A percentile compares a stretch with the other conserved stretches of the same genome.
Evolutionary conservation across 64 coral and sea anemone species (phyloP).

Genomic region (Stichodactyla helianthus): DNA sequence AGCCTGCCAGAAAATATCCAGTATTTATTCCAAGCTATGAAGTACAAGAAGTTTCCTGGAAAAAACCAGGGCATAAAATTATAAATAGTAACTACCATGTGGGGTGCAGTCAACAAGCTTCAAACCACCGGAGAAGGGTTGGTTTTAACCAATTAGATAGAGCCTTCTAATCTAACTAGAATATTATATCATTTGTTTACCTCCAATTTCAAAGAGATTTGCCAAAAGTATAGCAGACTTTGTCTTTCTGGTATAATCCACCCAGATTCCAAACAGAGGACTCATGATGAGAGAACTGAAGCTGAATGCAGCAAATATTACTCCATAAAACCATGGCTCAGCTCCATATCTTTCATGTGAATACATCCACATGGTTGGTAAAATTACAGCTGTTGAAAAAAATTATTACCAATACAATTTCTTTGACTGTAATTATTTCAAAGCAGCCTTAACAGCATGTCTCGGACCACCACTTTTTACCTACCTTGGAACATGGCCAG

Average conservation of each 20-base stretch:
- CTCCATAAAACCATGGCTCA: slow-evolving; percentile 76
- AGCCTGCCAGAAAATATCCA: slow-evolving; percentile 74
- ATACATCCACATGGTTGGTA: slow-evolving; percentile 94
- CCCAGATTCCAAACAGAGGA: slow-evolving; percentile 88
- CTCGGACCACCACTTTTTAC: too few species aligned
- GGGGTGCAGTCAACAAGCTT: background rate
- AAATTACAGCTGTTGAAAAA: slow-evolving; percentile 71
- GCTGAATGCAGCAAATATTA: slow-evolving; percentile 84
- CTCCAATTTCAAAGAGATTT: slow-evolving; percentile 96
- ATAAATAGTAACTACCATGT: background rate
- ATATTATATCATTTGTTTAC: slow-evolving; percentile 9
- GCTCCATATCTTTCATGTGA: slow-evolving; percentile 71
- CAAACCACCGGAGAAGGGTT: too few species aligned
- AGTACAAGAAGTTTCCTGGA: slow-evolving; percentile 95
- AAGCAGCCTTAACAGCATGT: too few species aligned
- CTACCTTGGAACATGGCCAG: too few species aligned
- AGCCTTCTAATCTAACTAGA: too few species aligned
- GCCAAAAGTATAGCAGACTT: slow-evolving; percentile 75
- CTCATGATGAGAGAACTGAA: slow-evolving; percentile 75
- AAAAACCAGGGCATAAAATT: background rate
- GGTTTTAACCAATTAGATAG: too few species aligned
- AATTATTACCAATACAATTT: background rate
- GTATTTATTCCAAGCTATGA: slow-evolving; percentile 89
- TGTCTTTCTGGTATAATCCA: slow-evolving; percentile 72
- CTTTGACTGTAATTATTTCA: too few species aligned